Evolutionary conservation across 23 tunicate species (phyloP).

Genomic region (Botrylloides violaceus): DNA sequence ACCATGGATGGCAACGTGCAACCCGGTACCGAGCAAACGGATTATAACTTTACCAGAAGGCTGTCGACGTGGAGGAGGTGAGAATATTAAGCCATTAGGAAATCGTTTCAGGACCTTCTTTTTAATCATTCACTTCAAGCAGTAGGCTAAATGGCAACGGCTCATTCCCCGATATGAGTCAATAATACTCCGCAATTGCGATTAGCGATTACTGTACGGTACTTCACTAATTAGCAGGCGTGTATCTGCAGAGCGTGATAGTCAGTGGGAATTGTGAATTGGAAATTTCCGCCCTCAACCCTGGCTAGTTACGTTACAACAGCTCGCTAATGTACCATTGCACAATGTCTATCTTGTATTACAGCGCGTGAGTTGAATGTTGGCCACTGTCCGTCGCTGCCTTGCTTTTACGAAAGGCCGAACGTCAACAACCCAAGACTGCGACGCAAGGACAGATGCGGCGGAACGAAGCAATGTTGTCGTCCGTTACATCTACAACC

Average conservation of each 20-base stretch:
- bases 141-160: too few relatives aligned
- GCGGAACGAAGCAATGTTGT: conserved; percentile 57
- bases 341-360: not conserved
- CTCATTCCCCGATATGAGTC: too few relatives aligned
- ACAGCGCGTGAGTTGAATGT: conserved; percentile 47
- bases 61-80: not conserved
- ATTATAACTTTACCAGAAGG: conserved; percentile 62
- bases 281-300: too few relatives aligned
- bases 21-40: conserved; percentile 44
- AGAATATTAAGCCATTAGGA: not conserved
- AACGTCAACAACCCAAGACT: not conserved
- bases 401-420: conserved; percentile 42
- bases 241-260: not conserved
- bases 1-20: conserved; percentile 51
- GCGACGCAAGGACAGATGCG: conserved; percentile 18
- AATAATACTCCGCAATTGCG: too few relatives aligned
- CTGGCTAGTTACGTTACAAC: conserved; percentile 3
- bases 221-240: too few relatives aligned
- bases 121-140: too few relatives aligned
- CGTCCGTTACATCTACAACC: conserved; percentile 54
- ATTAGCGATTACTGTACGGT: too few relatives aligned
- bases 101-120: too few relatives aligned
- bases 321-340: too few relatives aligned
- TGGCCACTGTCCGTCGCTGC: conserved; percentile 58
- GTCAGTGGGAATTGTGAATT: too few relatives aligned